Evolutionary conservation across 2,113 vertebrate species (phyloP), one percentile per base, ranked within the genome.

Genomic region (Callipepla californica): DNA sequence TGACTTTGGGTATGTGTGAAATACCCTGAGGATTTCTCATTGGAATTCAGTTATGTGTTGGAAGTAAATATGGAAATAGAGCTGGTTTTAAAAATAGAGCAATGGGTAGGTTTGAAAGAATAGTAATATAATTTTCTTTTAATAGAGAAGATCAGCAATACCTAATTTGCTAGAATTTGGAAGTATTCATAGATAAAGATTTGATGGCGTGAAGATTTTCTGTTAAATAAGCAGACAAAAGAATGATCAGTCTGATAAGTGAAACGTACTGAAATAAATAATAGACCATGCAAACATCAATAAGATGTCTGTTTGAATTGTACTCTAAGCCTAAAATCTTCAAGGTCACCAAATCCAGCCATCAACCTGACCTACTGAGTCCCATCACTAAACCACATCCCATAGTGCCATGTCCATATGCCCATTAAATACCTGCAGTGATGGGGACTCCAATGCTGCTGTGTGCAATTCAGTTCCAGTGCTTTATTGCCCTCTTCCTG

Each of bases 31-130:
- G 93, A 94, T 63, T 90, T 68, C 82, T 84, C 61, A 25, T 40
- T 78, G 65, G 42, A 55, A 83, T 78, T 83, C 57, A 83, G 85
- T 80, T 78, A 63, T 36, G 25, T 69, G 30, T 57, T 80, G 44
- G 47, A 67, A 90, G 75, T 75, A 85, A 95, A 50, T 80, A 83
- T 76, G 77, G 80, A 58, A 83, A 90, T 65, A 80, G 90, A 83
- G 16, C 19, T 73, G 23, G 15, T 73, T 89, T 59, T 80, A 61
- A 67, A 85, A 85, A 61, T 1, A 68, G 34, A 82, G 28, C 9
- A 8, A 61, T 44, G 61, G 32, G 17, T 47, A 58, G 47, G 28
- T 58, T 57, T 91, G 57, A 70, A 85, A 57, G 42, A 80, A 59
- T 1, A 1, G 38, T 28, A 62, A 80, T 38, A 17, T 20, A 66